phyloP scores from a whole-genome alignment of 2,888 invertebrate species.

The Steromphala cineraria region DNA sequence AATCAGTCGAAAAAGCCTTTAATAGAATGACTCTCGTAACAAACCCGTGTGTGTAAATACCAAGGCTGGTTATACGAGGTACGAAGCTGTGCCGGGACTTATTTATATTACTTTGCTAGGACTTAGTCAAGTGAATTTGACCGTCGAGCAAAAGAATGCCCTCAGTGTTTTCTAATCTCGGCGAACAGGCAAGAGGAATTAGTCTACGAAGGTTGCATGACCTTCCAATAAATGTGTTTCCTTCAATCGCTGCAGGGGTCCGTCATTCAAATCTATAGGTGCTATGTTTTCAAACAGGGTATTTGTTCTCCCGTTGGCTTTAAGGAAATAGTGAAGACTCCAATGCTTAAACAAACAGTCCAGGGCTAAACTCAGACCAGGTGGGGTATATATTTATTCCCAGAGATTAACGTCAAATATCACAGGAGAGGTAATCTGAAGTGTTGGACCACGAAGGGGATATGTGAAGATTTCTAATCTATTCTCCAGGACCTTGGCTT shows the following conservation, averaged over 20 bases:
- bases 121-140: not conserved
- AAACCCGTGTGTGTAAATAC: no score
- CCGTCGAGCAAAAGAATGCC: not conserved
- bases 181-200: not conserved
- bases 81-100: not conserved
- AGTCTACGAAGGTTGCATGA: not conserved
- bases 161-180: not conserved
- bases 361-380: not conserved
- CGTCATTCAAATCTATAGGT: constrained; percentile 5
- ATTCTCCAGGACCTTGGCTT: not conserved
- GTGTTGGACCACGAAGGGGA: not conserved
- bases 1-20: no score
- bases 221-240: constrained; percentile 14
- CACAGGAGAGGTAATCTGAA: not conserved
- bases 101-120: constrained; percentile 3
- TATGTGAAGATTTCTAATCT: not conserved
- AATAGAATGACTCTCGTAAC: no score
- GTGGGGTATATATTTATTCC: not conserved
- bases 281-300: constrained; percentile 1
- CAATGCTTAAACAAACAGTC: not conserved
- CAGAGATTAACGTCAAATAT: not conserved
- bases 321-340: not conserved
- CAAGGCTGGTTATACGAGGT: not conserved
- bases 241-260: not conserved
- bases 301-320: not conserved